Evolutionary conservation across 2,888 invertebrate species (phyloP), one percentile per base, ranked within the genome.

Genomic region (Eristalis intricaria): DNA sequence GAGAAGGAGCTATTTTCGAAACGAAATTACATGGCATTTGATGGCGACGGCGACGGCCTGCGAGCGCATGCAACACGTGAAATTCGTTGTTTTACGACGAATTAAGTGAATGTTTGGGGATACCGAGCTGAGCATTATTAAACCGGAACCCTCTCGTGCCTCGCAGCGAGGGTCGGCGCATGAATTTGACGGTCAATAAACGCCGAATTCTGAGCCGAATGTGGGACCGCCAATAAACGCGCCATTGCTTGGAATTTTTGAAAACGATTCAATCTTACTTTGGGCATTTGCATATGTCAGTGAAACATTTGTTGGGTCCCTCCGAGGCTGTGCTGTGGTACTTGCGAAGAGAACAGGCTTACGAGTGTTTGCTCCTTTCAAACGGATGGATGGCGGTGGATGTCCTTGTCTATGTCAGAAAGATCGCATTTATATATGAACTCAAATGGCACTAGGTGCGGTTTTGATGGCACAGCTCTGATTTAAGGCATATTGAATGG

Each of bases 11-110:
- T 43, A 43, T 43, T 43, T 43, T 50, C 1, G 50, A 19, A 19
- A 50, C 19, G 50, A 50, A 50, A 50, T 19, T 50, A 50, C 50
- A 50, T 19, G 19, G 19, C 50, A 40, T 71, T 70, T 26, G 74
- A 70, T 74, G 43, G 70, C 65, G 69, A 35, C 22, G 50, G 40
- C 35, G 69, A 35, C 22, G 50, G 32, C 35, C 23, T 4, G 50
- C 50, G 19, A 50, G 8, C 23, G 26, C 76, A 73, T 65, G 74
- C 69, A 38, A 69, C 22, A 40, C 38, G 15, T 58, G 15, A 75
- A 10, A 32, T 8, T 7, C 32, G 19, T n/a, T 19, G 50, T 19
- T 50, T 50, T 50, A 50, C 19, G 50, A 50, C 19, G 50, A 50
- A 50, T 50, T 50, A 50, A 50, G 50, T 50, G 50, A 50, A 50